Percentiles rank a stretch among this genome's conserved stretches.
phyloP scores from a whole-genome alignment of 2,888 invertebrate genomes.

The Ecliptopera silaceata region DNA sequence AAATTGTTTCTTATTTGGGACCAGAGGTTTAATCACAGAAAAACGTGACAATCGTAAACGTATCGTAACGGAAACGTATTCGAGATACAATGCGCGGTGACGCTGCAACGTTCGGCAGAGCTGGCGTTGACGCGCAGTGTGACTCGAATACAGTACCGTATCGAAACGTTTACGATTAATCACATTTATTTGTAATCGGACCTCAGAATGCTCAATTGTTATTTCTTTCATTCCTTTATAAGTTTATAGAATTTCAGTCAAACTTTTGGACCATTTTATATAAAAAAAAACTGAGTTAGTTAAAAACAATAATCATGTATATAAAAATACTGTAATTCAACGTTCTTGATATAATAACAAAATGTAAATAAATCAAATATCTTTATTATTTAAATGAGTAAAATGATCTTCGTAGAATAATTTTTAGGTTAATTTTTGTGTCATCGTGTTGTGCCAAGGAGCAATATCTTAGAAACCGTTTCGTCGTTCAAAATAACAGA shows the following conservation, averaged over 20 bases:
- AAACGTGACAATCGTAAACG: no score
- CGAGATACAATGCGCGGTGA: no score
- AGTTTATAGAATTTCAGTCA: slow-evolving; percentile 24
- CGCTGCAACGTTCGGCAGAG: no score
- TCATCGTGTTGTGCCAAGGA: slow-evolving; percentile 78
- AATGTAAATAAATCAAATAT: slow-evolving; percentile 52
- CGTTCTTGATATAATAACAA: slow-evolving; percentile 26
- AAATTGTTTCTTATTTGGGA: slow-evolving; percentile 54
- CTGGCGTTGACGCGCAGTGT: no score
- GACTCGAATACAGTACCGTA: no score
- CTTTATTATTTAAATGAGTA: slow-evolving; percentile 62
- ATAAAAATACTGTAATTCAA: slow-evolving; percentile 2
- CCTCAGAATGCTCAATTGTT: slow-evolving; percentile 62
- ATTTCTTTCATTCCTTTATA: slow-evolving; percentile 41
- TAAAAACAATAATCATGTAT: background rate
- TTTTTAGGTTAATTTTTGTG: slow-evolving; percentile 61
- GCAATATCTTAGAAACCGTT: slow-evolving; percentile 53
- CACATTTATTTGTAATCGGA: no score
- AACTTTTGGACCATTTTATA: slow-evolving; percentile 18
- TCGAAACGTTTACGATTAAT: no score
- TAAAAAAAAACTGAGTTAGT: no score
- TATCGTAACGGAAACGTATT: no score
- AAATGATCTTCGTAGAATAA: slow-evolving; percentile 75
- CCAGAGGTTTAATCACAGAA: no score
- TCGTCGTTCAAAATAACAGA: slow-evolving; percentile 39